Evolutionary conservation across 2,797 vertebrate species (phyloP).

Genomic region (Stomatorhinus walkeri): DNA sequence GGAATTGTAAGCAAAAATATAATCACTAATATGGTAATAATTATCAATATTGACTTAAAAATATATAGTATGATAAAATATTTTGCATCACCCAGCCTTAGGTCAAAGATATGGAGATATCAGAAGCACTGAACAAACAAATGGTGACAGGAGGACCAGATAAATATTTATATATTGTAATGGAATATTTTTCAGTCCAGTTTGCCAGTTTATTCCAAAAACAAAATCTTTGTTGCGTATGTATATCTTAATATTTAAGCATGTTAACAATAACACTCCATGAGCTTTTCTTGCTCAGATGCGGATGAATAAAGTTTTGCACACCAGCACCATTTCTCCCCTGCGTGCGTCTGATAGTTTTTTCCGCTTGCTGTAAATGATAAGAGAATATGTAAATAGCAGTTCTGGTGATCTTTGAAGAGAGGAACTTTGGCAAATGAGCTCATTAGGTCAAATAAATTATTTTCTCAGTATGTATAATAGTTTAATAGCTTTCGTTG

Average conservation of each 20-base stretch:
- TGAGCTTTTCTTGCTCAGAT: not conserved
- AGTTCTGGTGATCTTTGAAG: not conserved
- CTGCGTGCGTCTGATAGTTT: not conserved
- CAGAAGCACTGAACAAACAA: not conserved
- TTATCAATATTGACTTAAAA: not conserved
- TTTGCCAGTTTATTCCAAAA: not conserved
- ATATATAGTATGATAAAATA: not conserved
- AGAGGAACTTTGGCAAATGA: conserved; percentile 41
- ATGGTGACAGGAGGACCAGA: not conserved
- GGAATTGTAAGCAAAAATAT: not conserved
- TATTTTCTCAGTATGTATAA: conserved; percentile 31
- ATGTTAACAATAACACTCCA: not conserved
- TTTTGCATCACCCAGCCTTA: not conserved
- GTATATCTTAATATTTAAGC: not conserved
- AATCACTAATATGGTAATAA: not conserved
- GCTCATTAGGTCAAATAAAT: conserved; percentile 50
- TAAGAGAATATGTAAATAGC: not conserved
- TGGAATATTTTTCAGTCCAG: not conserved
- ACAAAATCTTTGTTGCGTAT: not conserved
- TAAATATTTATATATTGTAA: not conserved
- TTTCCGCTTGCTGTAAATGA: not conserved
- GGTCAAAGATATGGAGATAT: not conserved
- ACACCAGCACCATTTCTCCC: not conserved
- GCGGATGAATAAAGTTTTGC: not conserved
- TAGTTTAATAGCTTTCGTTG: conserved; percentile 38